Evolutionary conservation across 2,888 invertebrate species (phyloP).

Genomic region (Drosophila paramelanica): DNA sequence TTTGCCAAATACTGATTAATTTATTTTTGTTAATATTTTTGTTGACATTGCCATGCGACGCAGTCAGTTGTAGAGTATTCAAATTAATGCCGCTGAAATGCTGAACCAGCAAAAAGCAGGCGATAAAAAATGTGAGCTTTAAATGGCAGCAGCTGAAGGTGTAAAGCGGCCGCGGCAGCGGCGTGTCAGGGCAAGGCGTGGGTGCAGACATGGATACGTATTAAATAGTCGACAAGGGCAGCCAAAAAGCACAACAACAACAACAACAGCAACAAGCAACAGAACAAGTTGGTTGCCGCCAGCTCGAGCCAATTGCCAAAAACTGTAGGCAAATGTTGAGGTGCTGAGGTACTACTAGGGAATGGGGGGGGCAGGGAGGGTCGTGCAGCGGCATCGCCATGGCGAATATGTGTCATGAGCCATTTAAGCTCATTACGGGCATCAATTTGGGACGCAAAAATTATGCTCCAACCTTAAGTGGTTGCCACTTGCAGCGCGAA

Average conservation of each 20-base stretch:
- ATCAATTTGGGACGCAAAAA: slow-evolving; percentile 82
- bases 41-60: background rate
- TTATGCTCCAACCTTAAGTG: slow-evolving; percentile 75
- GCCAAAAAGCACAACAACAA: slow-evolving; percentile 18
- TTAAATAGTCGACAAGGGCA: slow-evolving; percentile 42
- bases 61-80: slow-evolving; percentile 31
- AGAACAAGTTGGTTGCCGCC: background rate
- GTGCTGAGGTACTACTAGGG: background rate
- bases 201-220: slow-evolving; percentile 31
- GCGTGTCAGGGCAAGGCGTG: background rate
- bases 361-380: background rate
- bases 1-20: no score
- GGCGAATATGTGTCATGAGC: slow-evolving; percentile 82
- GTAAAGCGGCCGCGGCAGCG: slow-evolving; percentile 12
- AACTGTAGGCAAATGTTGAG: slow-evolving; percentile 42
- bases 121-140: slow-evolving; percentile 59
- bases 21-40: no score
- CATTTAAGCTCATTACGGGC: slow-evolving; percentile 83
- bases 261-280: slow-evolving; percentile 16
- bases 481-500: slow-evolving; percentile 59
- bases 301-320: slow-evolving; percentile 28
- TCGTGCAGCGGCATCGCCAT: slow-evolving; percentile 36
- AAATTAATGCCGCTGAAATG: slow-evolving; percentile 57
- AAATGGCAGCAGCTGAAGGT: slow-evolving; percentile 52
- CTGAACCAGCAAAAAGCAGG: slow-evolving; percentile 54